Percentiles rank a stretch among this genome's conserved stretches.
Evolutionary conservation across 1,140 invertebrate species (phyloP).

Genomic region (Achroia grisella): DNA sequence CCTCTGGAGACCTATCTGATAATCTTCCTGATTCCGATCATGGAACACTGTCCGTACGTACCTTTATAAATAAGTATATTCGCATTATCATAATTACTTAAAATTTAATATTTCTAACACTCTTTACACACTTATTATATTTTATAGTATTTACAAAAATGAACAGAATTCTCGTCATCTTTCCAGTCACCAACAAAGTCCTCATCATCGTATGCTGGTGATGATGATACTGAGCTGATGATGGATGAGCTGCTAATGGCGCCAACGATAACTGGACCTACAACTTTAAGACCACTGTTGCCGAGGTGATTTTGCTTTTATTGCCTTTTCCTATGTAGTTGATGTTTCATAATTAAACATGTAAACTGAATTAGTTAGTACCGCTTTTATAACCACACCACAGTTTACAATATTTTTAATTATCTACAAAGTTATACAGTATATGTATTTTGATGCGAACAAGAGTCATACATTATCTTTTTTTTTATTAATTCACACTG

Average conservation of each 20-base stretch:
- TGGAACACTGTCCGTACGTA: conserved; percentile 77
- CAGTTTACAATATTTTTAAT: too few species aligned
- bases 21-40: conserved; percentile 81
- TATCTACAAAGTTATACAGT: too few species aligned
- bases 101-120: too few species aligned
- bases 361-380: too few species aligned
- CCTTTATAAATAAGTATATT: too few species aligned
- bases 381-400: too few species aligned
- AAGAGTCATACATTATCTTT: too few species aligned
- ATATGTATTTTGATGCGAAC: too few species aligned
- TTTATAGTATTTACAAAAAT: conserved; percentile 11
- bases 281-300: conserved; percentile 76
- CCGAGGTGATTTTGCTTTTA: conserved; percentile 68
- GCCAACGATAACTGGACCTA: conserved; percentile 79
- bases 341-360: too few species aligned
- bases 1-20: conserved; percentile 85
- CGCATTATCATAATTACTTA: too few species aligned
- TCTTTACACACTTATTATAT: neutral
- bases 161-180: conserved; percentile 37
- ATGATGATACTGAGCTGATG: conserved; percentile 81
- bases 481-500: too few species aligned
- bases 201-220: conserved; percentile 78
- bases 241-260: conserved; percentile 83
- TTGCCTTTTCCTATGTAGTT: too few species aligned
- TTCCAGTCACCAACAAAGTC: conserved; percentile 77